Base-by-base conservation (phyloP, 1,140 invertebrate species). In the Venustaconcha ellipsiformis region DNA sequence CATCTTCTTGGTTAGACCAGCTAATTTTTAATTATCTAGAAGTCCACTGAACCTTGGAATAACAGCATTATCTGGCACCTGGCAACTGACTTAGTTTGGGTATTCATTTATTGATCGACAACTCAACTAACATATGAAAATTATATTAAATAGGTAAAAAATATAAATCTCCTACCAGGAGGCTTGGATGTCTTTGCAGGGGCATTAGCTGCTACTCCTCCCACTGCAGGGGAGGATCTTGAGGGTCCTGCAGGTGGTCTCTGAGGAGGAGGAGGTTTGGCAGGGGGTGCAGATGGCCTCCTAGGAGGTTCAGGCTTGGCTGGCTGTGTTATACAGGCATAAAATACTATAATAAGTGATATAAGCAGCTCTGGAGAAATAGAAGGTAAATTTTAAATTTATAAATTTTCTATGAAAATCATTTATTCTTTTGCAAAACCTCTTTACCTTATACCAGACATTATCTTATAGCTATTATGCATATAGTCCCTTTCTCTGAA, bases 231-330 rank as follows among this genome's bases (percentile, higher is more conserved):
- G 2, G 77, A 63, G 37, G 83, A 78, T 76, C 74, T 80, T n/a
- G 78, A 67, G 48, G 83, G 82, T 11, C 84, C 83, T 5, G 79
- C 83, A 56, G 80, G 72, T 20, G 87, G 84, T 72, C 85, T 72
- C 78, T 85, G 83, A 64, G 87, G 86, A 2, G 87, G 86, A 15
- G 85, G 87, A 20, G 86, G 87, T 70, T 85, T 87, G 6, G 75
- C 80, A 37, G 87, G 86, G 8, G 85, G 86, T 14, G 82, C 83
- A 20, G 76, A 78, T n/a, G 85, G 86, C 58, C 86, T 72, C 69
- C 83, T 82, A 67, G 87, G 85, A 12, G 85, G 84, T 18, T 74
- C 74, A 17, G 75, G 69, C 37, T 63, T 65, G 59, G n/a, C 58
- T 67, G 37, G 37, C 37, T 48, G 37, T 48, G 37, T 48, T 48